Percentiles rank a stretch among this genome's conserved stretches.
These are phyloP conservation scores for Drosophila nigricruria DNA, from an alignment of 2,888 invertebrate genomes.

Conservation along the genomic window DNA sequence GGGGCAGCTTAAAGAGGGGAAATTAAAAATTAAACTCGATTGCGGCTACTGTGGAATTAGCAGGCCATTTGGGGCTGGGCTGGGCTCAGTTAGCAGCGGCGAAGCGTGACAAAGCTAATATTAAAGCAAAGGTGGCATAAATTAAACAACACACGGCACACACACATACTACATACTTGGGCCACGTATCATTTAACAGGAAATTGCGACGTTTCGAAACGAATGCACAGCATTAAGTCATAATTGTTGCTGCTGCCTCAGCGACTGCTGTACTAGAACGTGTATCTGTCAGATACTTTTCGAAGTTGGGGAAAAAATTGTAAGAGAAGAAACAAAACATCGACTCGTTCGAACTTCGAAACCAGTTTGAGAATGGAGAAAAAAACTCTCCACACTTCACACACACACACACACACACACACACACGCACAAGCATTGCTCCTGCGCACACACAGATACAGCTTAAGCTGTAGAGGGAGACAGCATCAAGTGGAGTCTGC, in stretches of 20 bases:
- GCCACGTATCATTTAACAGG: conserved; percentile 77
- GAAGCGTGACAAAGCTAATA: conserved; percentile 78
- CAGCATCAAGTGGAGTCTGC: conserved; percentile 37
- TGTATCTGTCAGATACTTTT: conserved; percentile 74
- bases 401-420: conserved; percentile 4
- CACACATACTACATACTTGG: conserved; percentile 9
- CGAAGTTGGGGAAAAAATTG: conserved; percentile 66
- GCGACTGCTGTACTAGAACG: conserved; percentile 14
- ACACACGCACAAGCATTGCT: conserved; percentile 30
- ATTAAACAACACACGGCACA: conserved; percentile 56
- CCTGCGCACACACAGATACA: conserved; percentile 27
- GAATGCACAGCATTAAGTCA: conserved; percentile 77
- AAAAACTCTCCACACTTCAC: conserved; percentile 50
- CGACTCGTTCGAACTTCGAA: conserved; percentile 64
- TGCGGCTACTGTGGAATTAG: conserved; percentile 66
- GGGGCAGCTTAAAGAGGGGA: conserved; percentile 1
- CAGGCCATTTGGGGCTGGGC: conserved; percentile 55
- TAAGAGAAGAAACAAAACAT: conserved; percentile 6
- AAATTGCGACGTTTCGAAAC: conserved; percentile 67
- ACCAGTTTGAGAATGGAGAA: conserved; percentile 62
- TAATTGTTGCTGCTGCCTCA: conserved; percentile 53
- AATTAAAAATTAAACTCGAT: conserved; percentile 69
- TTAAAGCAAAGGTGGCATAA: conserved; percentile 77
- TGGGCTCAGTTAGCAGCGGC: conserved; percentile 33
- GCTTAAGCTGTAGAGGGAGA: conserved; percentile 30